Base-by-base conservation (phyloP, 2,797 vertebrate genomes). In the Denticeps clupeoides region DNA sequence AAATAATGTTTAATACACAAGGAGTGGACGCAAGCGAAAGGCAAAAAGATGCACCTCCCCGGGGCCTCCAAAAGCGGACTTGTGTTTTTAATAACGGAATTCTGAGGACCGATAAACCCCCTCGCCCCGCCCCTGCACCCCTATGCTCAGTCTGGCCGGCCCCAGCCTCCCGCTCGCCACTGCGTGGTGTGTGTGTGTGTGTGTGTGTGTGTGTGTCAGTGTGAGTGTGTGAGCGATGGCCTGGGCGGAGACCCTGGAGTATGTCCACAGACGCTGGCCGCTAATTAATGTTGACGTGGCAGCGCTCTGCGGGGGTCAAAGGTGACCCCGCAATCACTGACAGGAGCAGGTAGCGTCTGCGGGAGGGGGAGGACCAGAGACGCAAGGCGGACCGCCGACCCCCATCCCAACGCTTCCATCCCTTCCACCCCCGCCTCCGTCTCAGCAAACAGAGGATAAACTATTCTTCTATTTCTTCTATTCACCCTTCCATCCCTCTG, bases 241-340 rank as follows among this genome's bases (percentile, higher is more conserved):
- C 42, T 53, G 52, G 53, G 59, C 60, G 48, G 57, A 59, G 56
- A 50, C 60, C 71, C 81, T 79, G 78, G 62, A 10, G 53, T 41
- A 42, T 25, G 3, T 72, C 62, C 49, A 35, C 56, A 66, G 16
- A 12, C 54, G 55, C 51, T 61, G 56, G 51, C 54, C 40, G 58
- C 64, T 71, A 75, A 62, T 77, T 68, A 79, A 73, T 63, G 40
- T 60, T 48, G 60, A 70, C 71, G 47, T 70, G 66, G 62, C 56
- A 31, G 71, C 31, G 69, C 31, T 74, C 80, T 54, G 32, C 26
- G 2, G 37, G 12, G 83, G 79, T 73, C 77, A 81, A 66, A 71
- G 75, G 70, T 77, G 71, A 51, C 56, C 61, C 33, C 33, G 27
- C 69, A 65, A 55, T 66, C 65, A 65, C 49, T 41, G 64, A 66